Base-by-base conservation (phyloP, 1,140 invertebrate species). In the Helicoverpa zea region DNA sequence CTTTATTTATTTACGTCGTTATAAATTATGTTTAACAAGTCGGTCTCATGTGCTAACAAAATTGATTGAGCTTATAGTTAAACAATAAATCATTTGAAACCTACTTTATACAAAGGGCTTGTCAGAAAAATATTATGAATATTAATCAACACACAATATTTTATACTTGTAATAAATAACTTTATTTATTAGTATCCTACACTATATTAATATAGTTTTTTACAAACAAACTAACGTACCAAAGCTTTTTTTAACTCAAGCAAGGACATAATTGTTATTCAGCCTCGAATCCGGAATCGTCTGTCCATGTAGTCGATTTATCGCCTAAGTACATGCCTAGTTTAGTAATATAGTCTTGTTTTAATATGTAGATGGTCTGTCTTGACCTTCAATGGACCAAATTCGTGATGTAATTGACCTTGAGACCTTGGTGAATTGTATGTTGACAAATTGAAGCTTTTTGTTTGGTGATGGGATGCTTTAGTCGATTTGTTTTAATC, bases 361-460 rank as follows among this genome's bases (percentile, higher is more conserved):
- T 61, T 30, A 66, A n/a, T 47, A 70, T 79, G 54, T 70, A 72
- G 43, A 59, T 58, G 49, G 14, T 58, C 30, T n/a, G 13, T 68
- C 29, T 5, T 72, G 68, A 77, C 83, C 80, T 12, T 84, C 76
- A 81, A 64, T 18, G 4, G 58, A 66, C 29, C 11, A 43, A 35
- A 47, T 54, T 61, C 76, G 35, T 81, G 83, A 80, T 77, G 76
- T 80, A 77, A 66, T 66, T 63, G 77, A 79, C 83, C 80, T 84
- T 84, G 75, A 54, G 18, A 30, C 35, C 61, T 29, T 35, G 29
- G 74, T 81, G 73, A 29, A 49, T 81, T 79, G 59, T 43, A 61
- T 35, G 47, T 79, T 73, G 81, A 78, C 81, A 78, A 79, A 81
- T 78, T 78, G 52, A 52, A 30, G 35, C 49, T 52, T 51, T 10